Conservation (phyloP, 1,140 invertebrate genomes). For the Callitettix versicolor region DNA sequence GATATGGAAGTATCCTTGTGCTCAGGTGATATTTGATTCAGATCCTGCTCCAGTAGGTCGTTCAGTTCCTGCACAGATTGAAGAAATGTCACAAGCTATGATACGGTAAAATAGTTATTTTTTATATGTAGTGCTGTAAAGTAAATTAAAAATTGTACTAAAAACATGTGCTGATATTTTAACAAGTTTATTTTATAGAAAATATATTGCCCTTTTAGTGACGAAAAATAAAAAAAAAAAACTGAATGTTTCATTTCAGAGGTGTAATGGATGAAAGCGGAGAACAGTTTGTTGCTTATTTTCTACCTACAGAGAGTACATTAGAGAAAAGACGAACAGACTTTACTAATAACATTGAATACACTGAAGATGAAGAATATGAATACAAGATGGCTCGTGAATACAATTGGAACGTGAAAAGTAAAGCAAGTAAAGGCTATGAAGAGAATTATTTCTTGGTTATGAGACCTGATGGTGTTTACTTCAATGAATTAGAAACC, state of each 20-base stretch:
- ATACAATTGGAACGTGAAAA: conserved; percentile 98
- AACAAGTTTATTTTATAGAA: too few species aligned
- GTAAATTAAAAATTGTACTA: neutral
- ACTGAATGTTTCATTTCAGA: conserved; percentile 47
- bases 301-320: conserved; percentile 88
- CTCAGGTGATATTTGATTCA: conserved; percentile 96
- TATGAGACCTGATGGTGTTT: conserved; percentile 79
- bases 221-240: too few species aligned
- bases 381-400: conserved; percentile 92
- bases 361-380: conserved; percentile 85
- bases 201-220: too few species aligned
- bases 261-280: conserved; percentile 97
- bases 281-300: conserved; percentile 98
- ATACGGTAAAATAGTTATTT: conserved; percentile 66
- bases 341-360: conserved; percentile 61
- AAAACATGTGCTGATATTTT: neutral
- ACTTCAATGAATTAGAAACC: conserved; percentile 96
- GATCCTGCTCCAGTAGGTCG: conserved; percentile 82
- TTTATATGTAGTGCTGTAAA: too few species aligned
- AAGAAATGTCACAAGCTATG: conserved; percentile 98
- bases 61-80: conserved; percentile 72
- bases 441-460: conserved; percentile 98
- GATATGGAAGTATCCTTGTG: conserved; percentile 95
- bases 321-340: conserved; percentile 78
- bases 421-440: conserved; percentile 92